phyloP scores from a whole-genome alignment of 2,797 vertebrate genomes.

The Chlorospingus semifuscus region DNA sequence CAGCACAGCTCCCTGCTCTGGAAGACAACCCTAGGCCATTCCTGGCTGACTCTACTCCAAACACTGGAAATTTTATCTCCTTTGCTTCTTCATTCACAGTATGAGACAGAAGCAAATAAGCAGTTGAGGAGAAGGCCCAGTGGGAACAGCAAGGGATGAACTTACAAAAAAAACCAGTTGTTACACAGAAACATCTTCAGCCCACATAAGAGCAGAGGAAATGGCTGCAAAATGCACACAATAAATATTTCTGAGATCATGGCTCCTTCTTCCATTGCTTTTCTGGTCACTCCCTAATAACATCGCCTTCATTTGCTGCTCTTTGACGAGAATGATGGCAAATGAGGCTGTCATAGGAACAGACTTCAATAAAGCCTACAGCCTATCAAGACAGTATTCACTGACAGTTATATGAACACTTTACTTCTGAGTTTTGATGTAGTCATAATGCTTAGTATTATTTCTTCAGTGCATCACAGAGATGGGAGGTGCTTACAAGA shows the following conservation, averaged over 20 bases:
- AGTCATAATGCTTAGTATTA: neutral
- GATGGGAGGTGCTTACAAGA: neutral
- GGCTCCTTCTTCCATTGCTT: neutral
- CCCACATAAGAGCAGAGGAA: neutral
- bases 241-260: neutral
- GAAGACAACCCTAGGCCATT: neutral
- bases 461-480: neutral
- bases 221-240: neutral
- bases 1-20: neutral
- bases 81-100: neutral
- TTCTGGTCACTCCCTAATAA: neutral
- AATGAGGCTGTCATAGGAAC: neutral
- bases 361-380: neutral
- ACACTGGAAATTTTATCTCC: neutral
- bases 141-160: neutral
- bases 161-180: fast-evolving
- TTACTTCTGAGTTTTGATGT: neutral
- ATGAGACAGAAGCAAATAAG: neutral
- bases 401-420: neutral
- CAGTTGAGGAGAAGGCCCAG: neutral
- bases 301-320: neutral
- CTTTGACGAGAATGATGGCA: neutral
- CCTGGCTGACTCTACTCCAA: neutral
- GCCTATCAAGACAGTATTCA: neutral
- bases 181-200: neutral